Evolutionary conservation across 2,797 vertebrate genomes (phyloP).

Genomic region (Mormyrops boulengeri): DNA sequence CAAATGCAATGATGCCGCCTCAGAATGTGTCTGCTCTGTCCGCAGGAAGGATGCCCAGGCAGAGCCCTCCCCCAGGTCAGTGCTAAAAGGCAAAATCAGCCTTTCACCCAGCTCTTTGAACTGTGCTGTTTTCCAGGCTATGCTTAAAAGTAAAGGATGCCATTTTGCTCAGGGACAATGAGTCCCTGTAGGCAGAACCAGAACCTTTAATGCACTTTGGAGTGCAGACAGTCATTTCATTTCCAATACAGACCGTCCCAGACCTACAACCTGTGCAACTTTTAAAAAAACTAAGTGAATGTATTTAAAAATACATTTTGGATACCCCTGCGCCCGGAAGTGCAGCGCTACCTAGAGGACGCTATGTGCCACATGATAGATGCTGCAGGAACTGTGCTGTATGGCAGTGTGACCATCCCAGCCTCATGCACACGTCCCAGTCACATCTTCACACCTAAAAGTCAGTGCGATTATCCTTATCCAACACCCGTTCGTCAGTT

Average conservation of each 20-base stretch:
- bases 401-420: neutral
- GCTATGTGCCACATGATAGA: neutral
- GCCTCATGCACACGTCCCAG: neutral
- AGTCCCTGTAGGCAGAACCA: neutral
- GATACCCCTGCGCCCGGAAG: neutral
- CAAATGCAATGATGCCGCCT: neutral
- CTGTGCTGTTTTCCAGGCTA: neutral
- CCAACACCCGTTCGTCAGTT: neutral
- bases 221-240: neutral
- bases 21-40: conserved; percentile 6
- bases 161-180: neutral
- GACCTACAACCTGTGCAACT: neutral
- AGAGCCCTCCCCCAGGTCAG: conserved; percentile 86
- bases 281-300: neutral
- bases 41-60: conserved; percentile 86
- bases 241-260: neutral
- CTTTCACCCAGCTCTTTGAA: neutral
- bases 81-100: conserved; percentile 38
- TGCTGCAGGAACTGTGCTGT: neutral
- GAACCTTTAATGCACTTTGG: neutral
- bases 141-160: neutral
- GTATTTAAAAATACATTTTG: neutral
- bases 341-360: neutral
- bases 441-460: neutral
- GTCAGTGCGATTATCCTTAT: neutral